Evolutionary conservation across 1,140 invertebrate genomes (phyloP).

Genomic region (Drosophila funebris): DNA sequence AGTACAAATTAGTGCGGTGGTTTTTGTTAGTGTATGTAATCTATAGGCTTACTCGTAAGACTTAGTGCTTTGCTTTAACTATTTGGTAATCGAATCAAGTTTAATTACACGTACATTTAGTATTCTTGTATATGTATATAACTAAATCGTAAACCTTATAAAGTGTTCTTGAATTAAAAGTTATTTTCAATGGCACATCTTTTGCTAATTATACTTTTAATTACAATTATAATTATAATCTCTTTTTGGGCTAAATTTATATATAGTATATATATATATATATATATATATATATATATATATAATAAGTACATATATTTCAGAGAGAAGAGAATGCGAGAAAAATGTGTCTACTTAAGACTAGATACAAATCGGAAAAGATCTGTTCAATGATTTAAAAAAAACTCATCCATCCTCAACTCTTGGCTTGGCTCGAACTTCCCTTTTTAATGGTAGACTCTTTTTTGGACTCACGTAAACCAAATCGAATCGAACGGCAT

Average conservation of each 20-base stretch:
- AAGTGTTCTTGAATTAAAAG: conserved; percentile 68
- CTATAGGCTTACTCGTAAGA: conserved; percentile 10
- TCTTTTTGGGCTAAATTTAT: conserved; percentile 1
- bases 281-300: conserved; percentile 1
- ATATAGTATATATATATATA: conserved; percentile 8
- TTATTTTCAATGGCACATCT: conserved; percentile 71
- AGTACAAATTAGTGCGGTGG: conserved; percentile 75
- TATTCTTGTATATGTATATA: conserved; percentile 46
- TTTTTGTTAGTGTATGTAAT: conserved; percentile 46
- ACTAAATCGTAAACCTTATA: conserved; percentile 65
- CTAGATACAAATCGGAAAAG: conserved; percentile 6
- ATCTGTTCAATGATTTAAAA: background rate
- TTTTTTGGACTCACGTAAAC: background rate
- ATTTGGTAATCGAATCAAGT: conserved; percentile 23
- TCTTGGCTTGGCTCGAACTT: conserved; percentile 1
- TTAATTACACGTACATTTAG: conserved; percentile 13
- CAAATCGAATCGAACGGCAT: conserved; percentile 4
- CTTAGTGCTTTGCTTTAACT: conserved; percentile 42
- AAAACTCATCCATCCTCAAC: background rate
- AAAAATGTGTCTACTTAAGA: conserved; percentile 7
- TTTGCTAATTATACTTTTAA: conserved; percentile 42
- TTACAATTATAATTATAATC: conserved; percentile 8
- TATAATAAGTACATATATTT: conserved; percentile 11
- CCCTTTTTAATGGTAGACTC: conserved; percentile 7
- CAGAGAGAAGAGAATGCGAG: background rate